Evolutionary conservation across 2,888 invertebrate species (phyloP).

Genomic region (Protonemura montana): DNA sequence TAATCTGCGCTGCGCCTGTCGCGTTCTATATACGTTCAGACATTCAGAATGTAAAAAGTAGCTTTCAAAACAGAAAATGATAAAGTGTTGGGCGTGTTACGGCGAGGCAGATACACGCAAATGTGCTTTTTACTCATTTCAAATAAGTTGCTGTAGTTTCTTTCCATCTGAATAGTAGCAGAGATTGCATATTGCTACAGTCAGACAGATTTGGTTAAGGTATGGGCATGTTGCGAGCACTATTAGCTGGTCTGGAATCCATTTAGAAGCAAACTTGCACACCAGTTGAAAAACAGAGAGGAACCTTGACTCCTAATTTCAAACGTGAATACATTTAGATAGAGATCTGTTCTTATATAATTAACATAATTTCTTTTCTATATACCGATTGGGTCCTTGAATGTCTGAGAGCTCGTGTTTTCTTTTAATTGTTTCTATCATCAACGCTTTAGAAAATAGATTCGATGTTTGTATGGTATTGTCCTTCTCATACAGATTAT

Average conservation of each 20-base stretch:
- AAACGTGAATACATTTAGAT: constrained; percentile 19
- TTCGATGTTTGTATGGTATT: neutral
- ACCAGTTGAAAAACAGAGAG: constrained; percentile 9
- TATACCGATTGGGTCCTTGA: constrained; percentile 12
- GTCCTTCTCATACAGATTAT: too few species aligned
- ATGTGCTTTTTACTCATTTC: constrained; percentile 7
- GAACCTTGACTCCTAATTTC: constrained; percentile 19
- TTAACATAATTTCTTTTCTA: constrained; percentile 18
- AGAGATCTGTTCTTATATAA: neutral
- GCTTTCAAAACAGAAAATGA: constrained; percentile 12
- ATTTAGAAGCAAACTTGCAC: neutral
- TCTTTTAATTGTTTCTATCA: constrained; percentile 4
- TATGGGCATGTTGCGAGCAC: neutral
- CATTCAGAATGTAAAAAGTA: neutral
- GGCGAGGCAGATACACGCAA: neutral
- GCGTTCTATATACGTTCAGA: neutral
- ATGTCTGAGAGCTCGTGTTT: neutral
- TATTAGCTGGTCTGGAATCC: constrained; percentile 7
- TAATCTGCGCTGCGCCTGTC: neutral
- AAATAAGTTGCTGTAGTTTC: neutral
- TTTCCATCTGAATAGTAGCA: neutral
- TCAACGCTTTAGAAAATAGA: neutral
- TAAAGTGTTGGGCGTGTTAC: neutral
- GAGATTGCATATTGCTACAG: neutral
- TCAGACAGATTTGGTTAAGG: neutral